A percentile compares a stretch with the other conserved stretches of the same genome.
Conservation (phyloP, 2,113 vertebrate species). For the Plecturocebus donacophilus region DNA sequence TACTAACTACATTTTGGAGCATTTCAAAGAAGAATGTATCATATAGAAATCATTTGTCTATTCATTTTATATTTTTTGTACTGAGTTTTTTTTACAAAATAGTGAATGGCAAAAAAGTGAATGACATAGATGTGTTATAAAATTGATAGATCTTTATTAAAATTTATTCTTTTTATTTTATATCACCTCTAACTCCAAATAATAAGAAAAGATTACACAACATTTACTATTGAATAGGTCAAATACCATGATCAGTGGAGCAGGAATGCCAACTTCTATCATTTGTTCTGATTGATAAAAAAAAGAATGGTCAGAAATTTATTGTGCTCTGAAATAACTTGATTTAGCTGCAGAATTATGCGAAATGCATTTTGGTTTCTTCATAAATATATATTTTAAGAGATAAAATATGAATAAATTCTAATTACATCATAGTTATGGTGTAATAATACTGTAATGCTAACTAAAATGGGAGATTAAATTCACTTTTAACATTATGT, state of each 20-base stretch:
- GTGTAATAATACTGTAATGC: neutral
- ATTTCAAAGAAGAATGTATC: neutral
- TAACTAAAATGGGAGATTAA: neutral
- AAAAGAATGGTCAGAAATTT: neutral
- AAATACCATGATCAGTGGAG: neutral
- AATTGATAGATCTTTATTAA: slow-evolving; percentile 9
- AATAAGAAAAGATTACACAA: neutral
- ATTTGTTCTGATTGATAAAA: slow-evolving; percentile 6
- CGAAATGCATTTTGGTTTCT: neutral
- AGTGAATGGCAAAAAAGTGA: neutral
- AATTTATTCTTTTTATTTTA: neutral
- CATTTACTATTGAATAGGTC: neutral
- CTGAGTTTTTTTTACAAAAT: neutral
- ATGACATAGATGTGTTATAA: neutral
- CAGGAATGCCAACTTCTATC: neutral
- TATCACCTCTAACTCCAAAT: neutral
- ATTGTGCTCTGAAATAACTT: neutral
- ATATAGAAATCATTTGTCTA: neutral
- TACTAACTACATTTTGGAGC: neutral
- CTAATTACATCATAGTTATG: neutral
- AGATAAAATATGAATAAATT: neutral
- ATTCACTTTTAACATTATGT: neutral
- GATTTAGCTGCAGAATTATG: neutral
- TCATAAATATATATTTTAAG: neutral
- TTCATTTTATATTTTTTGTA: neutral